A percentile compares a stretch with the other conserved stretches of the same genome.
Evolutionary conservation across 1,140 invertebrate species (phyloP).

Genomic region (Oryzaephilus surinamensis): DNA sequence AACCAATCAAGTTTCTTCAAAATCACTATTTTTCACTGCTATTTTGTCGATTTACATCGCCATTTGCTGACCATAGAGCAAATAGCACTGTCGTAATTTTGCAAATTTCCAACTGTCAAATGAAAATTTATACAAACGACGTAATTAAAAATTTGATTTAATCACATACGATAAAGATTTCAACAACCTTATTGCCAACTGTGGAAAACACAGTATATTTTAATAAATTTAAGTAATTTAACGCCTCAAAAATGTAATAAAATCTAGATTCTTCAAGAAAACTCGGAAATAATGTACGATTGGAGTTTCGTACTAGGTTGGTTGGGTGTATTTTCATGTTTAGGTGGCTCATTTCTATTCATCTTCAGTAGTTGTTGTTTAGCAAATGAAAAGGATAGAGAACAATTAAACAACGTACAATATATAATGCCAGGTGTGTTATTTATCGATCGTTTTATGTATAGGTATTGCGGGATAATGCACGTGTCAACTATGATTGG

Average conservation of each 20-base stretch:
- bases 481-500: conserved; percentile 85
- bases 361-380: conserved; percentile 69
- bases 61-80: too few relatives aligned
- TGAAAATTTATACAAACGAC: too few relatives aligned
- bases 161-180: too few relatives aligned
- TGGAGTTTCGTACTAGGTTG: conserved; percentile 80
- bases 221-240: too few relatives aligned
- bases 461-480: conserved; percentile 78
- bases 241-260: background rate
- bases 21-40: too few relatives aligned
- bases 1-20: too few relatives aligned
- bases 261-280: conserved; percentile 56
- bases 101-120: too few relatives aligned
- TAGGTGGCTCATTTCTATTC: conserved; percentile 66
- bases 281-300: conserved; percentile 59
- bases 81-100: too few relatives aligned
- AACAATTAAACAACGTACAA: conserved; percentile 66
- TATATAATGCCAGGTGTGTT: conserved; percentile 77
- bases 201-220: too few relatives aligned
- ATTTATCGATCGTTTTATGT: conserved; percentile 13
- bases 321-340: conserved; percentile 64
- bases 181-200: too few relatives aligned
- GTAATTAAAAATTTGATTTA: too few relatives aligned
- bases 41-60: too few relatives aligned
- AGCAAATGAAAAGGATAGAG: conserved; percentile 52